phyloP scores from a whole-genome alignment of 2,888 invertebrate species.

The Cheilosia impressa region DNA sequence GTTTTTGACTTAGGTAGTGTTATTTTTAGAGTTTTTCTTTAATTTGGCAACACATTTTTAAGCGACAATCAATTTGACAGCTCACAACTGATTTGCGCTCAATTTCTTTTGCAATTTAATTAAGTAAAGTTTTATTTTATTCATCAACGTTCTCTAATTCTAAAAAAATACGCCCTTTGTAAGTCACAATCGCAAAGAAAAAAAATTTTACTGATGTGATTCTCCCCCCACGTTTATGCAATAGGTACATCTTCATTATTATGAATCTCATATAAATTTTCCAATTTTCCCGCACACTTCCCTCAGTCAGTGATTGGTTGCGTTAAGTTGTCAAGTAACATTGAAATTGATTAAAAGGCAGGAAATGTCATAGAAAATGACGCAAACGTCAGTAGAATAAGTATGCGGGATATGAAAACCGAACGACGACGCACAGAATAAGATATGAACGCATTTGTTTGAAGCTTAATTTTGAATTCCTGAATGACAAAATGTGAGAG shows the following conservation, averaged over 20 bases:
- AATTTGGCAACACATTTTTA: no score
- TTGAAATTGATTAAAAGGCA: slow-evolving; percentile 37
- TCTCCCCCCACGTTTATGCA: background rate
- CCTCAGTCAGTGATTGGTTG: background rate
- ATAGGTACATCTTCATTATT: slow-evolving; percentile 1
- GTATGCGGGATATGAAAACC: background rate
- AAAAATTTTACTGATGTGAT: background rate
- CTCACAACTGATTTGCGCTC: no score
- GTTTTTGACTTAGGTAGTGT: no score
- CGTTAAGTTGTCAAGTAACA: slow-evolving; percentile 25
- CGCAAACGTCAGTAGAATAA: slow-evolving; percentile 30
- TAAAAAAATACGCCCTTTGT: no score
- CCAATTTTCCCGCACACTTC: background rate
- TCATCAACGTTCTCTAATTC: no score
- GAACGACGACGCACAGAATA: background rate
- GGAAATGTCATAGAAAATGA: slow-evolving; percentile 43
- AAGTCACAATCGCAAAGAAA: background rate
- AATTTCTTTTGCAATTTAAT: no score
- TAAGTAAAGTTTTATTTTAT: no score
- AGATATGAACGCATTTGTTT: slow-evolving; percentile 17
- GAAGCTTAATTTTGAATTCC: slow-evolving; percentile 14
- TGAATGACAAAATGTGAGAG: slow-evolving; percentile 4
- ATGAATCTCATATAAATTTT: background rate
- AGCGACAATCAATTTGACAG: no score
- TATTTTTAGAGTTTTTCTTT: no score